Evolutionary conservation across 1,140 invertebrate species (phyloP).

Genomic region (Chelonus insularis): DNA sequence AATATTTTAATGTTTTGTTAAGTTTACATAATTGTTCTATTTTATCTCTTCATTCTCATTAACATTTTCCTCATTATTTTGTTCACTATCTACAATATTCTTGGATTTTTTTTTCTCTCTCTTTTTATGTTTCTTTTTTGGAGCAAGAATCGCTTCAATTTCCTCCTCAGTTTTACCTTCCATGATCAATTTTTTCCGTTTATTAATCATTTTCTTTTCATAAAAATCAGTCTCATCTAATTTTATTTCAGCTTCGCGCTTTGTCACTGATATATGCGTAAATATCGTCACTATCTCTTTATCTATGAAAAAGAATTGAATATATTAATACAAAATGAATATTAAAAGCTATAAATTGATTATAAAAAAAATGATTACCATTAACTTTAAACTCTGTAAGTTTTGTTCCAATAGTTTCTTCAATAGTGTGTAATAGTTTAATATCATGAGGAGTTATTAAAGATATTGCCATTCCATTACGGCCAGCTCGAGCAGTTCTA

Average conservation of each 20-base stretch:
- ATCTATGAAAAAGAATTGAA: slow-evolving; percentile 63
- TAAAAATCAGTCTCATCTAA: slow-evolving; percentile 91
- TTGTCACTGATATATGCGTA: slow-evolving; percentile 87
- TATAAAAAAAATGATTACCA: slow-evolving; percentile 62
- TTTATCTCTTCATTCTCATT: slow-evolving; percentile 13
- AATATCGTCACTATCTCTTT: slow-evolving; percentile 84
- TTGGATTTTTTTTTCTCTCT: slow-evolving; percentile 37
- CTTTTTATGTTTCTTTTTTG: slow-evolving; percentile 33
- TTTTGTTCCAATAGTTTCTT: slow-evolving; percentile 81
- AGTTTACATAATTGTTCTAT: too few species aligned
- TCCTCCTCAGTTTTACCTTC: slow-evolving; percentile 81
- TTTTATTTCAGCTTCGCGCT: slow-evolving; percentile 88
- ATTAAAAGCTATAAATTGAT: background rate
- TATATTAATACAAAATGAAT: background rate
- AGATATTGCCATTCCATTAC: slow-evolving; percentile 83
- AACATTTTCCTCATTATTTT: slow-evolving; percentile 2
- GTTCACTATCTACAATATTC: slow-evolving; percentile 16
- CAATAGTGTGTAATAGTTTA: slow-evolving; percentile 82
- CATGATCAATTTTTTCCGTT: slow-evolving; percentile 83
- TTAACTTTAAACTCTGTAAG: slow-evolving; percentile 83
- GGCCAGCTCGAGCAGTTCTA: slow-evolving; percentile 90
- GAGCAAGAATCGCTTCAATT: slow-evolving; percentile 60
- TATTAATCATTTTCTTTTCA: slow-evolving; percentile 84
- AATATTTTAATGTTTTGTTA: too few species aligned
- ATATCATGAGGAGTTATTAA: slow-evolving; percentile 92